These are phyloP conservation scores for Callinectes sapidus DNA, from an alignment of 2,888 invertebrate genomes.

Conservation along the genomic window DNA sequence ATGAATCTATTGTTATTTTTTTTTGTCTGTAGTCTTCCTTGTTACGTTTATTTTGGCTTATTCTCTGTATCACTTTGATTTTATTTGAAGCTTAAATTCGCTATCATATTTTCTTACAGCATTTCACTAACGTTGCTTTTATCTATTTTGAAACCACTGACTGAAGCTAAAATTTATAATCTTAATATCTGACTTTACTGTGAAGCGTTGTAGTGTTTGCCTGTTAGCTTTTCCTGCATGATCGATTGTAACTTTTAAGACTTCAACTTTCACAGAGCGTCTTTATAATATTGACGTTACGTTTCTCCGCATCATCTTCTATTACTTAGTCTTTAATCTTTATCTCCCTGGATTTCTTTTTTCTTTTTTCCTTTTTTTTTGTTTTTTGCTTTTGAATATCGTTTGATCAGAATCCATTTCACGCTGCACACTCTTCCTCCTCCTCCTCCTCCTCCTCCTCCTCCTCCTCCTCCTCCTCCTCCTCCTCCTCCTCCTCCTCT, in stretches of 20 bases:
- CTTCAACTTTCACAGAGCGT: too few species aligned
- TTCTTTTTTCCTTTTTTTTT: background rate
- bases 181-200: too few species aligned
- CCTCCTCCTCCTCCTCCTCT: background rate
- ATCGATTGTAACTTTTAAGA: too few species aligned
- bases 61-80: background rate
- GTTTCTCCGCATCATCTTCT: background rate
- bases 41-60: background rate
- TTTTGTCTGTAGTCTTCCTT: background rate
- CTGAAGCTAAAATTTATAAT: too few species aligned
- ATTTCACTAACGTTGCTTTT: background rate
- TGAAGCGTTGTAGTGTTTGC: too few species aligned
- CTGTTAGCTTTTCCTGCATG: too few species aligned
- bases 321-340: background rate
- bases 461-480: background rate
- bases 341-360: background rate
- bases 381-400: background rate
- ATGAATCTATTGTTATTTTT: background rate
- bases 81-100: background rate
- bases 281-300: too few species aligned
- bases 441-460: background rate
- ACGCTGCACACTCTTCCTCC: background rate
- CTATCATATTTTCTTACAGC: background rate
- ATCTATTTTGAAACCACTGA: background rate
- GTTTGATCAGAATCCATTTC: background rate